Base-by-base conservation (phyloP, 1,140 invertebrate genomes). In the Glomeris maerens region DNA sequence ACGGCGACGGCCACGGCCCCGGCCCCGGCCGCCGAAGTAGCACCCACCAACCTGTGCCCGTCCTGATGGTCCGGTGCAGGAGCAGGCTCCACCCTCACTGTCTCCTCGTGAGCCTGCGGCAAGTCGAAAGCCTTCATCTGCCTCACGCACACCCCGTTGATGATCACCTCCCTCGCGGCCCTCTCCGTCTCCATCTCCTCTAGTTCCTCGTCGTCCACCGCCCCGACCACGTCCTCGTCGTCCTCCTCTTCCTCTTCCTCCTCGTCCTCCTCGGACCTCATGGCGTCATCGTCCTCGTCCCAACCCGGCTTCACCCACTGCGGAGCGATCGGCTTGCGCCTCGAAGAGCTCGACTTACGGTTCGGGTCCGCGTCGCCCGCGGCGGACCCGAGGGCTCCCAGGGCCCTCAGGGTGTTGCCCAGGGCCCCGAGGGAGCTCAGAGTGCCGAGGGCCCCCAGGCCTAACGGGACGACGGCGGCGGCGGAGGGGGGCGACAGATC, bases 261-360 rank as follows among this genome's bases (percentile, higher is more conserved):
- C 29, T 56, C 56, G 29, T 58, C 55, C 14, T 50, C 52, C 2
- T 56, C 50, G n/a, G 56, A 50, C 28, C 29, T 45, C 47, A 51
- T 20, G 42, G 47, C 17, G 26, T 38, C 25, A 23, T 49, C 47
- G 36, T 57, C 53, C 21, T 60, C 62, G 63, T 89, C 83, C 78
- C 85, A 84, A 46, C 90, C 87, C 2, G 88, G 91, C 66, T 93
- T 93, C 0, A 96, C 89, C 87, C 92, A 94, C 68, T 96, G 90
- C 0, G 93, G 93, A 26, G 89, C 88, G 0, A 88, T 88, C 0
- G 91, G 85, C 70, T 96, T 97, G 50, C 92, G 74, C 51, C 91
- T 66, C 42, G 68, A 70, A 59, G 64, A 72, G 62, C 46, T 65
- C 41, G 78, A 78, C 54, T 71, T 68, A 44, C 59, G 54, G 49